Base-by-base conservation (phyloP, 2,113 vertebrate genomes). In the Strix aluco region DNA sequence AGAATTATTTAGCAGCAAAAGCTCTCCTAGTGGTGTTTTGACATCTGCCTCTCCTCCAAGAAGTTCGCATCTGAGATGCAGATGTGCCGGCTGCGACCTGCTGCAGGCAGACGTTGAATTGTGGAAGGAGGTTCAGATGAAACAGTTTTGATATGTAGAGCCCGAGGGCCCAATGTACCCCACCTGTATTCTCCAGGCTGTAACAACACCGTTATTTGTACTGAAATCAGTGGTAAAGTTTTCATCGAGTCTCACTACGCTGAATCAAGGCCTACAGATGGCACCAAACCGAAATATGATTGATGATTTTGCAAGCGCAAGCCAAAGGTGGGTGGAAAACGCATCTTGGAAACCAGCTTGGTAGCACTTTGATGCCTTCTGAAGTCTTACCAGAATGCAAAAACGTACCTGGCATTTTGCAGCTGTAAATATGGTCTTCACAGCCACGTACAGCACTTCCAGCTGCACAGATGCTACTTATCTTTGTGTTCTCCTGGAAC, bases 401-500 rank as follows among this genome's bases (percentile, higher is more conserved):
- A 91, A 82, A 89, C 1, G 11, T 94, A 96, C 92, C 94, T 96
- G 95, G 92, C 67, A 47, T 80, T 92, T 79, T 63, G 59, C 95
- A 92, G 92, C 84, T 82, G 94, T 81, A 87, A 95, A 86, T 72
- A 87, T 1, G 69, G 62, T 57, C 87, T 82, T 88, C 29, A 23
- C 85, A 66, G 91, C 84, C 77, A 30, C 42, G 4, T 14, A 18
- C 65, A 8, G 70, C 63, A 32, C 89, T 90, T 90, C 78, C 94
- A 96, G 95, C 92, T 59, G 87, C 86, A 94, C 96, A 90, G 95
- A 95, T 85, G 91, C 91, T 86, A 13, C 90, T 96, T 90, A 90
- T 87, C 91, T 91, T 58, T 74, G 90, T 58, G 57, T 51, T 94
- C 89, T 77, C 70, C 94, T 95, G 95, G 94, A 97, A 96, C 74